Base-by-base conservation (phyloP, 2,113 vertebrate species). In the Nanorana parkeri region DNA sequence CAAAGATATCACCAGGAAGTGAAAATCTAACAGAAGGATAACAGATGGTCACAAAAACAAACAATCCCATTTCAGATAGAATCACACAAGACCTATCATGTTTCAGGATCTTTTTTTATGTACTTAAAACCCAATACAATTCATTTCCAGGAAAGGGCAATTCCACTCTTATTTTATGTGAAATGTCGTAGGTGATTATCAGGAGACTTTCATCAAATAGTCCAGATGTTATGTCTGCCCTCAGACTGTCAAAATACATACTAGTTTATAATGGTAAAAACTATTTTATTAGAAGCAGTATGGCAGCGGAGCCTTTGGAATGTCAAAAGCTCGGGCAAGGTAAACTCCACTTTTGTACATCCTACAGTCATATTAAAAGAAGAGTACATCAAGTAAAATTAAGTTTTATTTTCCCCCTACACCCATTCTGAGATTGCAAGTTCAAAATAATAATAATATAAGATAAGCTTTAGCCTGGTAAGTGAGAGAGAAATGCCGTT, bases 61-160 rank as follows among this genome's bases (percentile, higher is more conserved):
- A 80, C 47, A 71, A 80, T 69, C 78, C 71, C n/a, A 79, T 69
- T 58, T 63, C 65, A 24, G 23, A 66, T 56, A n/a, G 58, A 32
- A 79, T 58, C 55, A 26, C n/a, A 63, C 29, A 10, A 51, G 64
- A 56, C 54, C 63, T 69, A 80, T 80, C 78, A 61, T 63, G 67
- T 80, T 79, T 80, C 78, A 71, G 67, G 28, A 71, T 71, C 54
- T 26, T 68, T 55, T 69, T 75, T 80, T 79, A 61, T 80, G 52
- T 61, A 61, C 29, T 80, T 71, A 80, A 61, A 26, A 71, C 71
- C 65, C 78, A 80, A 71, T 51, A 71, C 23, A 29, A 61, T 54
- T 68, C 23, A 47, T 67, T 68, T 69, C 17, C 55, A 28, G 55
- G 32, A 71, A 80, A 69, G 71, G 20, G 21, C 21, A 61, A 60